These are phyloP conservation scores for Pseudobourletiella spinata DNA, from an alignment of 1,140 invertebrate genomes.

Conservation along the genomic window DNA sequence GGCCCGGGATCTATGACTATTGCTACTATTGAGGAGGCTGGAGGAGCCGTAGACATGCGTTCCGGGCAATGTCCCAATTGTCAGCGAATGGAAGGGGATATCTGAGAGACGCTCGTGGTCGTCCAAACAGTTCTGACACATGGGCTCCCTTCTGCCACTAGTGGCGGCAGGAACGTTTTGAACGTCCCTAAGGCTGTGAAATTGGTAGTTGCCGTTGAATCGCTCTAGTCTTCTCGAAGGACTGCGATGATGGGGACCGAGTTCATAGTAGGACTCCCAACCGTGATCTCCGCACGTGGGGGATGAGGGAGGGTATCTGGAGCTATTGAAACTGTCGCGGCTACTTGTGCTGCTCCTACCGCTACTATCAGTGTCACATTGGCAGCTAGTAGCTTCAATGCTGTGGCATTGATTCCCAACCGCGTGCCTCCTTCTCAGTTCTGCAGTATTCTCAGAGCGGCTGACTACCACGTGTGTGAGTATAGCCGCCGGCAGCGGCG, in stretches of 20 bases:
- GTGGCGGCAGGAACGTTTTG: background rate
- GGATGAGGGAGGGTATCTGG: background rate
- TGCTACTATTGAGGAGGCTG: too few species aligned
- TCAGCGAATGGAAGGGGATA: background rate
- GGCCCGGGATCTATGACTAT: too few species aligned
- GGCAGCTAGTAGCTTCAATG: too few species aligned
- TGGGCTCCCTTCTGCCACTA: background rate
- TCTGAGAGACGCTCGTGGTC: background rate
- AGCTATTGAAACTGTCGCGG: background rate
- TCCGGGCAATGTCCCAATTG: background rate
- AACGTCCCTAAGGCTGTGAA: background rate
- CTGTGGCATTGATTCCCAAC: too few species aligned
- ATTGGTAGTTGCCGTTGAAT: background rate
- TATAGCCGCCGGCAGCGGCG: too few species aligned
- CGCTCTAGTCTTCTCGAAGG: background rate
- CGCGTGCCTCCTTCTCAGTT: too few species aligned
- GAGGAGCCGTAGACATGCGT: background rate
- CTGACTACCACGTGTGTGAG: too few species aligned
- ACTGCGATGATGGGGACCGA: too few species aligned
- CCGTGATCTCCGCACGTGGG: too few species aligned
- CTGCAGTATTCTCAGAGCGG: too few species aligned
- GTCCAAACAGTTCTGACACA: background rate
- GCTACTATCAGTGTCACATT: background rate
- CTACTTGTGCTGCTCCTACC: background rate
- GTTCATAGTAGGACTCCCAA: background rate